Percentiles rank a stretch among this genome's conserved stretches.
Conservation (phyloP, 2,888 invertebrate genomes). For the Hydraecia micacea region DNA sequence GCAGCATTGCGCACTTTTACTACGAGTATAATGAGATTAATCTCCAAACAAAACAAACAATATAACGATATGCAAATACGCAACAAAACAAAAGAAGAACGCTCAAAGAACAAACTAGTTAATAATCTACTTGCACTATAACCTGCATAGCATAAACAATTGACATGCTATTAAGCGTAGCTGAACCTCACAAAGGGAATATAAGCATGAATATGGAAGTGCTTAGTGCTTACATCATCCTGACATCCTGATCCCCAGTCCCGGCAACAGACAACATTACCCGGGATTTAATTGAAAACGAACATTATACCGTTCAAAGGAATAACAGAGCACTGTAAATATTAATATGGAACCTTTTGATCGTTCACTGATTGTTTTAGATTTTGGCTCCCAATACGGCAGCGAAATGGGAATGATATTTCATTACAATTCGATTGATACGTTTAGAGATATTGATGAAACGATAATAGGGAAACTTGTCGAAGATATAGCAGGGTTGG, state of each 20-base stretch:
- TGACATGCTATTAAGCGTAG: constrained; percentile 34
- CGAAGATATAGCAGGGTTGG: neutral
- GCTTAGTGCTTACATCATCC: constrained; percentile 46
- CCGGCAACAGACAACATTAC: constrained; percentile 44
- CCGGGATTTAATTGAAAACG: constrained; percentile 62
- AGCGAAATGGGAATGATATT: constrained; percentile 43
- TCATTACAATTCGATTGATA: constrained; percentile 49
- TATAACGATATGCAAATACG: constrained; percentile 7
- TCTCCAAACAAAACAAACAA: neutral
- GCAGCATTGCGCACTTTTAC: too few relatives aligned
- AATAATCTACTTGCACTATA: constrained; percentile 18
- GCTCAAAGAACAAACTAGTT: neutral
- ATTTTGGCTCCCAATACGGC: constrained; percentile 40
- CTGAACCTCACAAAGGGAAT: constrained; percentile 53
- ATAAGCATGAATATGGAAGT: constrained; percentile 51
- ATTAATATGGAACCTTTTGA: constrained; percentile 61
- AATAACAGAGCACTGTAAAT: constrained; percentile 57
- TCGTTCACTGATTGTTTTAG: constrained; percentile 59
- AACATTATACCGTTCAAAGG: constrained; percentile 54
- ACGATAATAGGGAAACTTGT: constrained; percentile 40
- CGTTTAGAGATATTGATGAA: constrained; percentile 51
- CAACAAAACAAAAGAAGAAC: constrained; percentile 17
- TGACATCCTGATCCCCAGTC: constrained; percentile 21
- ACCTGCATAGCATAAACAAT: constrained; percentile 37
- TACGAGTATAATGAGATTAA: neutral